These are phyloP conservation scores for Lepidocyrtinus sp. DNA, from an alignment of 2,888 invertebrate species.

Conservation along the genomic window DNA sequence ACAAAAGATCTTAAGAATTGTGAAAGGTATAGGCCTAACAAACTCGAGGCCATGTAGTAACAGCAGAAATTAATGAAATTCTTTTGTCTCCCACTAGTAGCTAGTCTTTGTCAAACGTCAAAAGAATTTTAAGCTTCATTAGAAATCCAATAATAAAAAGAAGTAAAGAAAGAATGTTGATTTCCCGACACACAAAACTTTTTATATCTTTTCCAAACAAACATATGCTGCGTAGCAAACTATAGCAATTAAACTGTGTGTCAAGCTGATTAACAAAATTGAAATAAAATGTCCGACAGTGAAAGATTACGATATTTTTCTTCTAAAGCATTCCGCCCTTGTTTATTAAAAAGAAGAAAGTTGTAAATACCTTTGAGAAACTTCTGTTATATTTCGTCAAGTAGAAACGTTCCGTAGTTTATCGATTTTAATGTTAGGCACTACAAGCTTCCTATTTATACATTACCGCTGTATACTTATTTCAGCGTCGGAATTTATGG, in stretches of 20 bases:
- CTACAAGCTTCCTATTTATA: too few relatives aligned
- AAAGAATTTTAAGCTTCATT: constrained; percentile 4
- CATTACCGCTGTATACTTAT: too few relatives aligned
- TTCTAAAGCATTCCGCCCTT: too few relatives aligned
- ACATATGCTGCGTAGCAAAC: background rate
- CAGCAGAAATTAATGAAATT: constrained; percentile 41
- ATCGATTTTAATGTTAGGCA: too few relatives aligned
- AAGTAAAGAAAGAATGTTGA: background rate
- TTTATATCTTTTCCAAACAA: background rate
- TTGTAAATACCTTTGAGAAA: too few relatives aligned
- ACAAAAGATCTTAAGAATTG: too few relatives aligned
- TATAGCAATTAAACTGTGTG: background rate
- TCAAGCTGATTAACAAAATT: background rate
- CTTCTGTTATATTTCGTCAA: too few relatives aligned
- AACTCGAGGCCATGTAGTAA: background rate
- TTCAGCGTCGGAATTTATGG: too few relatives aligned
- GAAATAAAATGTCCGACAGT: background rate
- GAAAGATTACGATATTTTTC: background rate
- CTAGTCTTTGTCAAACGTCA: constrained; percentile 21
- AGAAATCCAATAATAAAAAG: constrained; percentile 3
- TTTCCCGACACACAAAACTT: background rate
- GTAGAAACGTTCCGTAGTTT: too few relatives aligned
- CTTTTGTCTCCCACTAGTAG: background rate
- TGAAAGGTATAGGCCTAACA: background rate
- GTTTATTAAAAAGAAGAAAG: too few relatives aligned